Conservation (phyloP, 2,888 invertebrate genomes). For the Athripsodes cinereus region DNA sequence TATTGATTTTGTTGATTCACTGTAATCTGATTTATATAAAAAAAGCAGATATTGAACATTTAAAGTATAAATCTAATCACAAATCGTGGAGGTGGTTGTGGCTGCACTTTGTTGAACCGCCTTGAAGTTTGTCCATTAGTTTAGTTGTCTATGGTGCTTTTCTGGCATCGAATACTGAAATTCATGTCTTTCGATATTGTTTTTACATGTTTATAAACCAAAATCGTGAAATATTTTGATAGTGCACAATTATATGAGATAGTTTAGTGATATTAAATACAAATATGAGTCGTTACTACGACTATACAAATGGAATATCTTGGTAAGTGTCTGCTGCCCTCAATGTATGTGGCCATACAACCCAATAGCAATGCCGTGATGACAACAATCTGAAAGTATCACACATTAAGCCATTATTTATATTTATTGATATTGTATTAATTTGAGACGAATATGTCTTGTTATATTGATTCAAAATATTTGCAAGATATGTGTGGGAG, state of each 20-base stretch:
- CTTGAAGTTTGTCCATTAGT: no score
- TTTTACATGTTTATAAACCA: background rate
- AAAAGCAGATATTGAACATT: no score
- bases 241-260: background rate
- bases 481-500: no score
- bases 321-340: conserved; percentile 39
- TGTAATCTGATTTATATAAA: no score
- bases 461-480: no score
- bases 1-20: no score
- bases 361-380: background rate
- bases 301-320: conserved; percentile 50
- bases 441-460: no score
- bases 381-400: background rate
- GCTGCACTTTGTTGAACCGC: no score
- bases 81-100: no score
- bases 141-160: background rate
- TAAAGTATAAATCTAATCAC: no score
- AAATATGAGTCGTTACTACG: conserved; percentile 51
- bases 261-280: background rate
- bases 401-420: background rate
- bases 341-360: background rate
- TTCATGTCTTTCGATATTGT: background rate
- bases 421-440: no score
- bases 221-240: background rate
- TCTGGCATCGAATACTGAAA: background rate